Evolutionary conservation across 2,797 vertebrate genomes (phyloP), one percentile per base, ranked within the genome.

Genomic region (Coregonus ussuriensis): DNA sequence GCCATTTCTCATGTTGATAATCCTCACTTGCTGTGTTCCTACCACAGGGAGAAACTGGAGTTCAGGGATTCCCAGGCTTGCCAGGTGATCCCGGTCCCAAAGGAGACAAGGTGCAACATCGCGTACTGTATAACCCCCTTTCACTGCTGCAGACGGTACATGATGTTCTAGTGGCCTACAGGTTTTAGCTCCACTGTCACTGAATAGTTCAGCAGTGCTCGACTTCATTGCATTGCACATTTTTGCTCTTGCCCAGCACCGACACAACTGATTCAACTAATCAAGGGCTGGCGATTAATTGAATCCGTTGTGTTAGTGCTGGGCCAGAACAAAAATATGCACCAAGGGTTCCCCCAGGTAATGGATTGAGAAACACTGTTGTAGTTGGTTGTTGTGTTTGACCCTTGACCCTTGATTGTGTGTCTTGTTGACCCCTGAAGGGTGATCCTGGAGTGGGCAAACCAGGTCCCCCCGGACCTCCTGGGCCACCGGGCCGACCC

Each of bases 31-130:
- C 56, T 63, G 5, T 76, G 6, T 75, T 78, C 72, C 62, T 9
- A 18, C 79, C 90, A 77, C 83, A 97, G 96, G 95, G 92, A 82
- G 79, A 89, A 29, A 79, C 85, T 66, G 94, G 92, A 73, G 41
- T 35, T 79, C 89, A 87, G 66, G 95, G 95, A 81, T 93, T 95
- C 66, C 93, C 94, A 75, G 95, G 95, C 65, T 70, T 91, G 13
- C 89, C 88, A 71, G 96, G 95, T 86, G 93, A 95, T 13, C 75
- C 82, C n/a, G 94, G 95, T 51, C 53, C 52, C 15, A 92, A 92
- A 91, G 96, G 96, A 62, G 93, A 95, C 79, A 96, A 97, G 94
- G 95, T 97, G 89, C 0, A 74, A 72, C 62, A 29, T 11, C 63
- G 52, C 74, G 37, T n/a, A 33, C 41, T 52, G 15, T 51, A 16